A percentile compares a stretch with the other conserved stretches of the same genome.
Evolutionary conservation across 2,888 invertebrate species (phyloP).

Genomic region (Pristionchus maxplancki): DNA sequence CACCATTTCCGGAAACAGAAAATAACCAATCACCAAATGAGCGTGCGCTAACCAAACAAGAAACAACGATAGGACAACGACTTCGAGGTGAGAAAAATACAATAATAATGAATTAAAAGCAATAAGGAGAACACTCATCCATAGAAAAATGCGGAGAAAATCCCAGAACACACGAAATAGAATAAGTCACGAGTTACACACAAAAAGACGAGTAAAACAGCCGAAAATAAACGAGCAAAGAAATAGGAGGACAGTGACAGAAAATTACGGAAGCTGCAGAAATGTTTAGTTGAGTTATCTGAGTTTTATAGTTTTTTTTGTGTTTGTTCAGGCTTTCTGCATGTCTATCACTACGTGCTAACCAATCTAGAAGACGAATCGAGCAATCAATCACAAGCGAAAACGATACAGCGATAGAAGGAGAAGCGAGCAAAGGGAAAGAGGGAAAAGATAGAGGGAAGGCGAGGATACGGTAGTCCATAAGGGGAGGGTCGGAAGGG

Average conservation of each 20-base stretch:
- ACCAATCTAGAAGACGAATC: neutral
- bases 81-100: neutral
- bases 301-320: slow-evolving; percentile 41
- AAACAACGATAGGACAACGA: slow-evolving; percentile 37
- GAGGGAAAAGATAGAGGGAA: neutral
- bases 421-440: neutral
- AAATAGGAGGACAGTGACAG: neutral
- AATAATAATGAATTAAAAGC: neutral
- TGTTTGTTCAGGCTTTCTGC: slow-evolving; percentile 6
- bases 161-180: neutral
- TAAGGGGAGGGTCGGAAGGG: neutral
- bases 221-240: neutral
- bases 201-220: slow-evolving; percentile 29
- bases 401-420: slow-evolving; percentile 9
- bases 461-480: neutral
- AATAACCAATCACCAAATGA: slow-evolving; percentile 34
- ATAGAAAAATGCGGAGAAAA: neutral
- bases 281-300: slow-evolving; percentile 31
- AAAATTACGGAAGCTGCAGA: neutral
- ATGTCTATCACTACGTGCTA: neutral
- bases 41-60: slow-evolving; percentile 40
- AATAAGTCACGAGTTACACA: neutral
- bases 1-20: neutral
- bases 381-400: neutral
- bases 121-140: neutral